Evolutionary conservation across 2,797 vertebrate species (phyloP).

Genomic region (Pseudochromis fuscus): DNA sequence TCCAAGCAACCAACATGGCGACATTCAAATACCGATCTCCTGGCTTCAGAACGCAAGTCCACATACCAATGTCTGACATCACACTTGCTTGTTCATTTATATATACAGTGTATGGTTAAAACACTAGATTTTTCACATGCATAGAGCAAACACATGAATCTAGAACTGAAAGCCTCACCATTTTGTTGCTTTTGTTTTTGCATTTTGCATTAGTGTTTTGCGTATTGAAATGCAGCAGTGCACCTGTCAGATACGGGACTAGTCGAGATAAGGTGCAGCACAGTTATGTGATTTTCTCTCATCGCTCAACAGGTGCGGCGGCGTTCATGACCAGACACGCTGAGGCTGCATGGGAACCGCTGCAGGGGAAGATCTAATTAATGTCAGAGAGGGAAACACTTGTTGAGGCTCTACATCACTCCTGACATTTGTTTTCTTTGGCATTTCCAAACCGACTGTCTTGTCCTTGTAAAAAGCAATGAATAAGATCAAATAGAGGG

Average conservation of each 20-base stretch:
- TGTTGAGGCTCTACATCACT: constrained; percentile 21
- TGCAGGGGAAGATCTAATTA: constrained; percentile 50
- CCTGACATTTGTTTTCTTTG: constrained; percentile 41
- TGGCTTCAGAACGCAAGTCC: too few species aligned
- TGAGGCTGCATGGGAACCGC: constrained; percentile 65
- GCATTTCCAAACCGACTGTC: neutral
- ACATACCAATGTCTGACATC: too few species aligned
- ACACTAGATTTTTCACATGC: too few species aligned
- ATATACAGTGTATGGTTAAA: too few species aligned
- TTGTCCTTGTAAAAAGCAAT: neutral
- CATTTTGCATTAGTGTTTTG: neutral
- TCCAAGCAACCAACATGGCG: too few species aligned
- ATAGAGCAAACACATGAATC: too few species aligned
- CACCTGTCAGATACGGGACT: neutral
- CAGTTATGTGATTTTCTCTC: constrained; percentile 19
- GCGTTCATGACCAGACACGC: constrained; percentile 63
- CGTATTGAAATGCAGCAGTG: neutral
- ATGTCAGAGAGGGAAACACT: constrained; percentile 9
- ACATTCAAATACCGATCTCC: too few species aligned
- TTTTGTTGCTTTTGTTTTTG: neutral
- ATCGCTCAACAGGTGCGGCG: constrained; percentile 48
- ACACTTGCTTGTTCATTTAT: too few species aligned
- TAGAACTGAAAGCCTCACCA: neutral
- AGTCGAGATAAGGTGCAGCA: neutral
- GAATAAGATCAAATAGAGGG: neutral